Conservation (phyloP, 37 sponge, comb jelly and placozoan species). For the Hexactinellida sp. region DNA sequence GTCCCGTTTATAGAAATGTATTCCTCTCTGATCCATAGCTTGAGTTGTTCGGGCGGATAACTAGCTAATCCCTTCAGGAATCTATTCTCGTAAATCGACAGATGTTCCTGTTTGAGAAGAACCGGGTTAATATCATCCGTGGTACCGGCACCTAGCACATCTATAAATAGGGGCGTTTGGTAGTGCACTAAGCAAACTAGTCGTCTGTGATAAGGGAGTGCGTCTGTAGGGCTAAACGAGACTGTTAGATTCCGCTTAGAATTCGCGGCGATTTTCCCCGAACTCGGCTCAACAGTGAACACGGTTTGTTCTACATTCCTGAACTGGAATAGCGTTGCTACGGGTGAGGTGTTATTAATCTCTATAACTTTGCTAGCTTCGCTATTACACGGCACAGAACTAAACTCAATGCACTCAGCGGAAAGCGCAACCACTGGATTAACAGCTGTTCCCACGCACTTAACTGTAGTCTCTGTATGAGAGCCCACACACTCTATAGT, state of each 20-base stretch:
- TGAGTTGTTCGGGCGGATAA: constrained; percentile 6
- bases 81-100: background rate
- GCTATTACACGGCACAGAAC: background rate
- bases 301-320: constrained; percentile 37
- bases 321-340: constrained; percentile 25
- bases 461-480: background rate
- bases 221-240: constrained; percentile 50
- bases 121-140: constrained; percentile 70
- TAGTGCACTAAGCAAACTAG: constrained; percentile 55
- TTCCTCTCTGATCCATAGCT: background rate
- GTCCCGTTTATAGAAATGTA: background rate
- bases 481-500: background rate
- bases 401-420: background rate
- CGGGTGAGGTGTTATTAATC: background rate
- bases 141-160: constrained; percentile 62
- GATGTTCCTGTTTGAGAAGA: background rate
- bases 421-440: background rate
- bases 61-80: background rate
- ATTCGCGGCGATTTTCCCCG: constrained; percentile 31
- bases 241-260: constrained; percentile 32
- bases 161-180: constrained; percentile 66
- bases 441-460: background rate
- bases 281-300: constrained; percentile 41
- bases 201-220: constrained; percentile 59
- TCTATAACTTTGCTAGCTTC: background rate